Evolutionary conservation across 2,888 invertebrate genomes (phyloP).

Genomic region (Ormyrus rosae): DNA sequence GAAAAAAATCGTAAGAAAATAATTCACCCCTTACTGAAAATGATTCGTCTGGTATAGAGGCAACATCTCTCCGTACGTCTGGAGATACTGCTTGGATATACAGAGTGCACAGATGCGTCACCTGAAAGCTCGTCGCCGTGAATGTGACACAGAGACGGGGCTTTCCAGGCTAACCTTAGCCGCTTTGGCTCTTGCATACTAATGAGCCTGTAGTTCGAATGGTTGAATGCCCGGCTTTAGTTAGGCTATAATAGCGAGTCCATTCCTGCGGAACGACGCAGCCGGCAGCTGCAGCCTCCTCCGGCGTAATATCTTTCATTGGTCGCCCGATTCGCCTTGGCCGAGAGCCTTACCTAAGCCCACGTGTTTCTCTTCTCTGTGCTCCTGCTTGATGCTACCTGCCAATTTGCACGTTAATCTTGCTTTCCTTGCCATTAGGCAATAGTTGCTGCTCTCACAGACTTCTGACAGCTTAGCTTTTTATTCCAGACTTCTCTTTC

Average conservation of each 20-base stretch:
- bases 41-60: too few species aligned
- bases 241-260: conserved; percentile 73
- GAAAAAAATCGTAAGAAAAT: too few species aligned
- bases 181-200: conserved; percentile 70
- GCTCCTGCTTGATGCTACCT: neutral
- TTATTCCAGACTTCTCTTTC: neutral
- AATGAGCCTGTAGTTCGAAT: conserved; percentile 70
- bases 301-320: conserved; percentile 38
- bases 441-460: too few species aligned
- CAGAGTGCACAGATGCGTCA: neutral
- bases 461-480: too few species aligned
- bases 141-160: conserved; percentile 61
- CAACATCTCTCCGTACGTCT: neutral
- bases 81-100: too few species aligned
- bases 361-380: neutral
- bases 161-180: conserved; percentile 70
- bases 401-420: conserved; percentile 26
- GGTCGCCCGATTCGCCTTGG: conserved; percentile 9
- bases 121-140: neutral
- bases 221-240: conserved; percentile 71
- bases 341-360: conserved; percentile 7
- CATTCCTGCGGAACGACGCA: conserved; percentile 63
- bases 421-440: too few species aligned
- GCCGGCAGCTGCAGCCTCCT: neutral
- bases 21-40: too few species aligned